Evolutionary conservation across 2,797 vertebrate genomes (phyloP).

Genomic region (Paedocypris micromegethes): DNA sequence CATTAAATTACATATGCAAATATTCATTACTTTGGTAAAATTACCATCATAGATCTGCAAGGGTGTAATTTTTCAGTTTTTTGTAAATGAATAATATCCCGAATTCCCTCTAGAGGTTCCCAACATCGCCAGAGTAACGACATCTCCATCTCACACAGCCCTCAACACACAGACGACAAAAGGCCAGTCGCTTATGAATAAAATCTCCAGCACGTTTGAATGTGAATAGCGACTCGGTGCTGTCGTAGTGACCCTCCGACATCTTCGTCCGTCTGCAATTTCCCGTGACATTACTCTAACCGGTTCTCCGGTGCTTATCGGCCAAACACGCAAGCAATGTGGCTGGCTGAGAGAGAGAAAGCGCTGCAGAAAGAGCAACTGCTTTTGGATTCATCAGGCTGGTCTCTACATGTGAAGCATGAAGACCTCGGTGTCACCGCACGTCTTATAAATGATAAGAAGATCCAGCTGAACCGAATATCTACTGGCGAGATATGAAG

Average conservation of each 20-base stretch:
- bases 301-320: slow-evolving; percentile 1
- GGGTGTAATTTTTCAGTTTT: too few relatives aligned
- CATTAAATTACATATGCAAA: too few relatives aligned
- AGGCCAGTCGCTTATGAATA: slow-evolving; percentile 21
- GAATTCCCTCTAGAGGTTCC: not conserved
- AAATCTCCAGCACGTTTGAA: slow-evolving; percentile 26
- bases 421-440: slow-evolving; percentile 10
- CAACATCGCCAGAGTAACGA: not conserved
- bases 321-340: not conserved
- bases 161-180: slow-evolving; percentile 12
- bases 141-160: slow-evolving; percentile 13
- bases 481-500: not conserved
- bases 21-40: too few relatives aligned
- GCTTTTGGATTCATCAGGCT: slow-evolving; percentile 7
- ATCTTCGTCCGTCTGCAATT: slow-evolving; percentile 23
- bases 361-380: not conserved
- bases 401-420: slow-evolving; percentile 6
- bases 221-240: not conserved
- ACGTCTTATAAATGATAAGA: not conserved
- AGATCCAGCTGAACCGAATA: not conserved
- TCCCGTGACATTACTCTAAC: slow-evolving; percentile 1
- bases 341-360: not conserved
- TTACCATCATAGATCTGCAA: too few relatives aligned
- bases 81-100: not conserved
- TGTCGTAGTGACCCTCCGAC: slow-evolving; percentile 1